Evolutionary conservation across 2,888 invertebrate genomes (phyloP).

Genomic region (Synergus gifuensis): DNA sequence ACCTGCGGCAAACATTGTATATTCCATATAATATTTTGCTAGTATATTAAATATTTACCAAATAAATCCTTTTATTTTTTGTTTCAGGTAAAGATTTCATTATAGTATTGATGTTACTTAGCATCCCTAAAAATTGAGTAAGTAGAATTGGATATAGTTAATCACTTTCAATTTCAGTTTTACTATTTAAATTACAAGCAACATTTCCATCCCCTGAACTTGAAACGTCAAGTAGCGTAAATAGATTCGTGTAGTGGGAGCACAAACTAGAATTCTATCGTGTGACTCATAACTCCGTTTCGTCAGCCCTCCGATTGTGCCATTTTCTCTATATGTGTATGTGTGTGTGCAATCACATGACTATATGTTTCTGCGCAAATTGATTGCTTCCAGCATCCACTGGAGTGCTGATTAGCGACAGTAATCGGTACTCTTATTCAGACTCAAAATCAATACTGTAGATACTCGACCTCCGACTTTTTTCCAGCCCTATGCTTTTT

Average conservation of each 20-base stretch:
- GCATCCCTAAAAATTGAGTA: neutral
- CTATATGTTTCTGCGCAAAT: conserved; percentile 42
- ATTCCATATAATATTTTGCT: neutral
- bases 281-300: conserved; percentile 14
- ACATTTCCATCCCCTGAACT: conserved; percentile 10
- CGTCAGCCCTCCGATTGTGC: neutral
- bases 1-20: too few relatives aligned
- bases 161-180: neutral
- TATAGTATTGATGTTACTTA: neutral
- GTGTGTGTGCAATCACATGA: conserved; percentile 23
- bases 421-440: conserved; percentile 24
- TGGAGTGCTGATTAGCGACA: conserved; percentile 40
- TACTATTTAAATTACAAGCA: neutral
- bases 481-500: neutral
- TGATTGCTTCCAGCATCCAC: conserved; percentile 42
- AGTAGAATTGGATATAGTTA: neutral
- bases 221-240: conserved; percentile 23
- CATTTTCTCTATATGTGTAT: neutral
- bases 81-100: conserved; percentile 13
- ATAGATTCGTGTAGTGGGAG: conserved; percentile 13
- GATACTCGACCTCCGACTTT: neutral
- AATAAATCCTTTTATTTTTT: conserved; percentile 22
- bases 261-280: conserved; percentile 19
- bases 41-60: too few relatives aligned
- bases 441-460: conserved; percentile 22